Conservation (phyloP, 2,113 vertebrate species). For the Naja naja region DNA sequence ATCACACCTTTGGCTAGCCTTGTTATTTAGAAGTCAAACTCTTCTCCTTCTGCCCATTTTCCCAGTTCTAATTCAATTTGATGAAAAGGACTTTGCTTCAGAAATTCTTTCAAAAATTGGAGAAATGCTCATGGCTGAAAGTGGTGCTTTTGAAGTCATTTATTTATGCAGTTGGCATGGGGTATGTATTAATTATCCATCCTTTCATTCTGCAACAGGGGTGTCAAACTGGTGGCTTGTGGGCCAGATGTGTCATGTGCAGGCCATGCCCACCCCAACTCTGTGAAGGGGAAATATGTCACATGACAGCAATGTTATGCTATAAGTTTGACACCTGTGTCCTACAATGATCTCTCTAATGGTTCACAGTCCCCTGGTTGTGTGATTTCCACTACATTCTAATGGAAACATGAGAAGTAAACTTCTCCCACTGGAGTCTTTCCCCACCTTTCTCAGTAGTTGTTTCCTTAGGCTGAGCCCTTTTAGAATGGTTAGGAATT, state of each 20-base stretch:
- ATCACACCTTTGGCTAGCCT: neutral
- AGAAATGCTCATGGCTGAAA: neutral
- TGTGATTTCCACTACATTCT: neutral
- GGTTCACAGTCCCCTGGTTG: neutral
- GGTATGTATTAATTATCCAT: neutral
- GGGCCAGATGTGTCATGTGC: too few relatives aligned
- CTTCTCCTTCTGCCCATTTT: neutral
- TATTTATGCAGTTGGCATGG: neutral
- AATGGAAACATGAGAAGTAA: neutral
- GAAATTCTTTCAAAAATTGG: neutral
- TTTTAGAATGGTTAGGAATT: neutral
- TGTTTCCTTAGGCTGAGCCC: neutral
- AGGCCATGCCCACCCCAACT: too few relatives aligned
- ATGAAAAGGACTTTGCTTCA: neutral
- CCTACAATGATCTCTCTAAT: neutral
- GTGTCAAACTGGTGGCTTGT: too few relatives aligned
- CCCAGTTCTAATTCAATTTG: neutral
- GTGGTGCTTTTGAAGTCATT: neutral
- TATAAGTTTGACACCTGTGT: too few relatives aligned
- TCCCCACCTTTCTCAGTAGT: neutral
- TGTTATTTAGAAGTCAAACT: neutral
- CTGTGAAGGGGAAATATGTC: too few relatives aligned
- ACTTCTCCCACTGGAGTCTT: neutral
- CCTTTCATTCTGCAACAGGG: neutral
- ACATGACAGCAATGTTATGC: too few relatives aligned